Evolutionary conservation across 2,888 invertebrate species (phyloP).

Genomic region (Habrosyne pyritoides): DNA sequence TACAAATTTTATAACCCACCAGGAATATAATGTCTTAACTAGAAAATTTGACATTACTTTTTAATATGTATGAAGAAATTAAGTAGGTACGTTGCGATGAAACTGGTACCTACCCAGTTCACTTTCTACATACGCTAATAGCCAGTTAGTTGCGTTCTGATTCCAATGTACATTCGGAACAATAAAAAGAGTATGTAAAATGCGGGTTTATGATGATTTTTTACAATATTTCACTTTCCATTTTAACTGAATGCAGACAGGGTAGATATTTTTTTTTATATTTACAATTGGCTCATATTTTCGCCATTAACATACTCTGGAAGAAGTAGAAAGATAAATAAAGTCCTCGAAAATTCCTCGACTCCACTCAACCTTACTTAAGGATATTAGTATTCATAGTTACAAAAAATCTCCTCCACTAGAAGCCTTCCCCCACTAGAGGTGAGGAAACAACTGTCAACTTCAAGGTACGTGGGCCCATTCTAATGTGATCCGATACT

Average conservation of each 20-base stretch:
- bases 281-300: too few relatives aligned
- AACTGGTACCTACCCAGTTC: constrained; percentile 35
- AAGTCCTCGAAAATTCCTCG: too few relatives aligned
- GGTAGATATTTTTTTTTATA: too few relatives aligned
- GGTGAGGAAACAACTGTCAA: too few relatives aligned
- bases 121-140: constrained; percentile 57
- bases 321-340: too few relatives aligned
- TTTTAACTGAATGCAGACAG: constrained; percentile 27
- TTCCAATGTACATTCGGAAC: constrained; percentile 49
- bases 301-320: too few relatives aligned
- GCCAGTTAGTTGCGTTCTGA: constrained; percentile 64
- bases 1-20: neutral
- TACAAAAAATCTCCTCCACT: too few relatives aligned
- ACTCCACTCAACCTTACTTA: too few relatives aligned
- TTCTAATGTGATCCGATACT: too few relatives aligned
- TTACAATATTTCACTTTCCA: constrained; percentile 41
- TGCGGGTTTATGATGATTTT: constrained; percentile 25
- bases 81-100: constrained; percentile 35
- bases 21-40: constrained; percentile 29
- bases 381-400: too few relatives aligned
- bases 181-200: constrained; percentile 49
- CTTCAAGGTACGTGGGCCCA: too few relatives aligned
- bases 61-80: constrained; percentile 50
- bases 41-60: constrained; percentile 41
- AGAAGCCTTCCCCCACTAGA: too few relatives aligned